Evolutionary conservation across 2,113 vertebrate species (phyloP).

Genomic region (Laticauda colubrina): DNA sequence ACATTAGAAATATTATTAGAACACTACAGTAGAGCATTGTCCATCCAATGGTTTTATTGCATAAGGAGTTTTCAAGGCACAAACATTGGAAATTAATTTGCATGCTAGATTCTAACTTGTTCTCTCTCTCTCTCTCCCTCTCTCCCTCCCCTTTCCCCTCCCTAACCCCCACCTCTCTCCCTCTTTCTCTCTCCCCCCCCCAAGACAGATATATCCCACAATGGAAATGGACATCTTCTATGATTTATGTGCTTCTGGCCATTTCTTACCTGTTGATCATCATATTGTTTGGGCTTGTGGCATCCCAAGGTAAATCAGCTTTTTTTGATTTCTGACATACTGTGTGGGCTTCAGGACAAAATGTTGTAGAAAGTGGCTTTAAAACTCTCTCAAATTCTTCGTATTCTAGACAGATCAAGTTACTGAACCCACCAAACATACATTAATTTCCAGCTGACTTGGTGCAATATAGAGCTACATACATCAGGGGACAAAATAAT

Average conservation of each 20-base stretch:
- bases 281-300: not conserved
- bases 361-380: not conserved
- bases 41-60: not conserved
- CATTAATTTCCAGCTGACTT: not conserved
- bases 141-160: not conserved
- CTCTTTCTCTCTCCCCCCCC: not conserved
- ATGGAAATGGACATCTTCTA: not conserved
- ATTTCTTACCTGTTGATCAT: constrained; percentile 35
- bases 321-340: not conserved
- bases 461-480: too few relatives aligned
- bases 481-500: too few relatives aligned
- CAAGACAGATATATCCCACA: constrained; percentile 23
- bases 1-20: not conserved
- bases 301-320: constrained; percentile 34
- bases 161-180: not conserved
- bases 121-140: not conserved
- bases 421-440: not conserved
- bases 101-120: not conserved
- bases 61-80: not conserved
- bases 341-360: not conserved
- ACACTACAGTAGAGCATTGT: not conserved
- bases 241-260: not conserved
- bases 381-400: not conserved
- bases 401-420: not conserved
- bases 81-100: not conserved